These are phyloP conservation scores for Dicycla oo DNA, from an alignment of 2,888 invertebrate species.

Conservation along the genomic window DNA sequence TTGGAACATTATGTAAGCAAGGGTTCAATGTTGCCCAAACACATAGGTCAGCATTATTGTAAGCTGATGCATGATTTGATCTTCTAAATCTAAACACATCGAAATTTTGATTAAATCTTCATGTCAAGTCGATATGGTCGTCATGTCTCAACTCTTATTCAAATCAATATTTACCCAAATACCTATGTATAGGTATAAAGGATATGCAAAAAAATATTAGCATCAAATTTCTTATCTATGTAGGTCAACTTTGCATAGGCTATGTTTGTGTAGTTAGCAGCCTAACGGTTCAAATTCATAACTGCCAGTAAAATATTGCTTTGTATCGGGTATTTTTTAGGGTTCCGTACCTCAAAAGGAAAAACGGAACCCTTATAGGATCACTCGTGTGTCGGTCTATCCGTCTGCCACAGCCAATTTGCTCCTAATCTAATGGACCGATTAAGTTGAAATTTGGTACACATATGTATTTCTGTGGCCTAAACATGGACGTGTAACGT, in stretches of 20 bases:
- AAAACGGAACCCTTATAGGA: too few species aligned
- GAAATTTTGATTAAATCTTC: background rate
- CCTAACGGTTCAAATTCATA: background rate
- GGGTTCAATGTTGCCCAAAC: background rate
- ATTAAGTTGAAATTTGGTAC: too few species aligned
- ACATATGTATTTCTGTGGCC: too few species aligned
- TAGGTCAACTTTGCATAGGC: slow-evolving; percentile 13
- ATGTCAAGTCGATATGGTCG: too few species aligned
- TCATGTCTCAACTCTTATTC: background rate
- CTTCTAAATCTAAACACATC: background rate
- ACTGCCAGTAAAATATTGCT: background rate
- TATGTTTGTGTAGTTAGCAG: background rate
- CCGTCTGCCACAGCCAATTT: too few species aligned
- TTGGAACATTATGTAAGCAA: background rate
- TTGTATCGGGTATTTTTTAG: too few species aligned
- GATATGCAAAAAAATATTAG: too few species aligned
- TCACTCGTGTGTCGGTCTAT: too few species aligned
- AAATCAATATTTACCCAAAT: background rate
- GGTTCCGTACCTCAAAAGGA: too few species aligned
- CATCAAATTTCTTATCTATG: background rate
- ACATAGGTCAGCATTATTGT: background rate
- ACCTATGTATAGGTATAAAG: too few species aligned
- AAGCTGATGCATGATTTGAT: background rate
- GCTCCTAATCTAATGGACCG: too few species aligned
- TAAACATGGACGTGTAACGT: too few species aligned